phyloP scores from a whole-genome alignment of 2,888 invertebrate species.

The Branchinecta sandiegonensis region DNA sequence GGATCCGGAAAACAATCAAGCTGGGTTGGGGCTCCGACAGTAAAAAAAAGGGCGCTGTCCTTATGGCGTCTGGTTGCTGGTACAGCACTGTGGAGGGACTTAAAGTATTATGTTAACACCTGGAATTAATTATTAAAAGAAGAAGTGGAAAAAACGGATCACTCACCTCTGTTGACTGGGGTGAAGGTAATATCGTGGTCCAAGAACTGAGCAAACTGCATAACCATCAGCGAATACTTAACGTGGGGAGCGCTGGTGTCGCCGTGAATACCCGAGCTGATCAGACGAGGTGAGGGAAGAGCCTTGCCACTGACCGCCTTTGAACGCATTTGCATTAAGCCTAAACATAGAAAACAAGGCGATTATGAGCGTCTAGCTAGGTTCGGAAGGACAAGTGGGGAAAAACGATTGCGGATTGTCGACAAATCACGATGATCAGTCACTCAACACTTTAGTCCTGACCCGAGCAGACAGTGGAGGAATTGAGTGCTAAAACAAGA shows the following conservation, averaged over 20 bases:
- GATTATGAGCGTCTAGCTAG: not conserved
- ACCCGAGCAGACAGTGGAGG: no score
- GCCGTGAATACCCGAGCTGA: constrained; percentile 39
- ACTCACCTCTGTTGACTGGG: constrained; percentile 37
- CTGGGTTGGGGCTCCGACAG: no score
- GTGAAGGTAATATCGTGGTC: constrained; percentile 45
- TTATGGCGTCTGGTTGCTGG: no score
- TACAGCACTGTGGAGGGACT: no score
- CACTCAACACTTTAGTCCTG: no score
- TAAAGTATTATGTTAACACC: no score
- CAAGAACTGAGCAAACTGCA: constrained; percentile 44
- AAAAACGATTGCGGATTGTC: no score
- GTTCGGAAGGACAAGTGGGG: no score
- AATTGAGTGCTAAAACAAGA: no score
- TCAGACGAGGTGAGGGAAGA: constrained; percentile 38
- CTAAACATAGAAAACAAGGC: constrained; percentile 24
- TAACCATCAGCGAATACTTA: constrained; percentile 40
- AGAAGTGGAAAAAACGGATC: not conserved
- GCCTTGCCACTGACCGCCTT: constrained; percentile 30
- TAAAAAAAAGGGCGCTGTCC: no score
- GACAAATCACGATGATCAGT: no score
- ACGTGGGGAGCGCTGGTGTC: constrained; percentile 37
- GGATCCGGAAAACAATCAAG: no score
- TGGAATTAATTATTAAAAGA: not conserved
- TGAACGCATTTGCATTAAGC: constrained; percentile 30